Conservation (phyloP, 2,888 invertebrate species). For the Ochlodes sylvanus region DNA sequence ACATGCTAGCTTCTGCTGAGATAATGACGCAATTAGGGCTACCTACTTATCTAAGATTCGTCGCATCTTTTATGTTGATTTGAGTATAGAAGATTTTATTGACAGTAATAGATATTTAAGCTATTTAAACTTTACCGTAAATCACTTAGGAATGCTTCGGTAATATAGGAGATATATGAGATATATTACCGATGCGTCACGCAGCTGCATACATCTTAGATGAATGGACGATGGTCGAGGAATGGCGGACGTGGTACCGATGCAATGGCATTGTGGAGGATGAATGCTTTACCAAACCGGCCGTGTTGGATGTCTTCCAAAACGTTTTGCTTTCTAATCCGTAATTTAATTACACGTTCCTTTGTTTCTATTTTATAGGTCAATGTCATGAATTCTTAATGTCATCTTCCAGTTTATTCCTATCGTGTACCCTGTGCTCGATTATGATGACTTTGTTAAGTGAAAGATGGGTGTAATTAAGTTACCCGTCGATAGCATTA, state of each 20-base stretch:
- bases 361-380: slow-evolving; percentile 30
- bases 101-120: not conserved
- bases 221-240: slow-evolving; percentile 19
- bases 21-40: too few relatives aligned
- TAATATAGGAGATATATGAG: not conserved
- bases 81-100: too few relatives aligned
- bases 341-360: slow-evolving; percentile 27
- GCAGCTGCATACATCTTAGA: slow-evolving; percentile 17
- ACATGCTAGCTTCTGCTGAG: too few relatives aligned
- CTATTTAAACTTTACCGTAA: not conserved
- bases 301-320: slow-evolving; percentile 44
- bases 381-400: slow-evolving; percentile 29
- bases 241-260: slow-evolving; percentile 21
- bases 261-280: slow-evolving; percentile 43
- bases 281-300: slow-evolving; percentile 41
- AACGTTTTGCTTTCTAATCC: slow-evolving; percentile 34
- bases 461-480: too few relatives aligned
- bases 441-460: too few relatives aligned
- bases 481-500: not conserved
- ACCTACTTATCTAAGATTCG: too few relatives aligned
- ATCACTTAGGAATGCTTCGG: not conserved
- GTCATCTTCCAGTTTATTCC: not conserved
- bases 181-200: too few relatives aligned
- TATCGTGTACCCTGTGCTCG: not conserved
- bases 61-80: too few relatives aligned